Conservation (phyloP, 2,113 vertebrate species). For the Lophura nycthemera region DNA sequence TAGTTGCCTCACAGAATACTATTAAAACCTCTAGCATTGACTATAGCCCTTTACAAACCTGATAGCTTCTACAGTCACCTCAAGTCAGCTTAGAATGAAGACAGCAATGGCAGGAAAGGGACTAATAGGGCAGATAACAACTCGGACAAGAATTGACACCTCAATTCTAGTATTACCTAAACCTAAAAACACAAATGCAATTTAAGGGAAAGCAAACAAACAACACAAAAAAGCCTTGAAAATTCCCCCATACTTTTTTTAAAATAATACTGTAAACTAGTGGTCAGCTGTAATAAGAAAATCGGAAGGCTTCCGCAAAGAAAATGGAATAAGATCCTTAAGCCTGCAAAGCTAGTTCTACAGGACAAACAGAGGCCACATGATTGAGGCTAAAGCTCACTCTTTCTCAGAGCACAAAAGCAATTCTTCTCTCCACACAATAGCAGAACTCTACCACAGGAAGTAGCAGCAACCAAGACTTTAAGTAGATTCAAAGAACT, state of each 20-base stretch:
- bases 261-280: neutral
- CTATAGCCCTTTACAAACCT: neutral
- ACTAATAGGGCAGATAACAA: neutral
- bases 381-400: neutral
- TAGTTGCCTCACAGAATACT: neutral
- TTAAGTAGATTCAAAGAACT: neutral
- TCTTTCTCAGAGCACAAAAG: neutral
- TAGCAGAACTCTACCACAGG: neutral
- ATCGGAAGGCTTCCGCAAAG: neutral
- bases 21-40: neutral
- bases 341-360: neutral
- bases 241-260: neutral
- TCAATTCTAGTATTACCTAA: neutral
- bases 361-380: neutral
- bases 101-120: neutral
- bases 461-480: neutral
- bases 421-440: neutral
- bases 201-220: neutral
- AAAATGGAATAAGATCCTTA: neutral
- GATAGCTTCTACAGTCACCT: neutral
- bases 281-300: neutral
- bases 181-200: neutral
- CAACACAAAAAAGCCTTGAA: neutral
- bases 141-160: neutral
- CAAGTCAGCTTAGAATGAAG: neutral